Evolutionary conservation across 2,113 vertebrate genomes (phyloP).

Genomic region (Erythrolamprus reginae): DNA sequence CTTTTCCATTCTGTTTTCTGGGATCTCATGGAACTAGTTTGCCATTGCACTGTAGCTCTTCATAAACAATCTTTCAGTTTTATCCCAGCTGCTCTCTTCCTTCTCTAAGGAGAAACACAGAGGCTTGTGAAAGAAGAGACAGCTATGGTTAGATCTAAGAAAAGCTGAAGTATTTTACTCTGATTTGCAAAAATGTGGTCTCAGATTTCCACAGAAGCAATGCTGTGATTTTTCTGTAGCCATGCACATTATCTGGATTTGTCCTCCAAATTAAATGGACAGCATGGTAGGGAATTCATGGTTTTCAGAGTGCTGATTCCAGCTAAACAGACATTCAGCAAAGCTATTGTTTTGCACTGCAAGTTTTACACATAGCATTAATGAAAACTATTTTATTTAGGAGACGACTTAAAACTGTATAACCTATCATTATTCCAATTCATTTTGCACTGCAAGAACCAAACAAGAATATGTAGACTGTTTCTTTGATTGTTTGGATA

Average conservation of each 20-base stretch:
- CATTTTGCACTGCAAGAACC: not conserved
- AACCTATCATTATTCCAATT: not conserved
- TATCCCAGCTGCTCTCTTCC: not conserved
- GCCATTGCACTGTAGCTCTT: not conserved
- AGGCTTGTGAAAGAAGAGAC: not conserved
- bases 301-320: not conserved
- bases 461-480: not conserved
- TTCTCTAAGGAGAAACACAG: not conserved
- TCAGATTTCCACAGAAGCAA: not conserved
- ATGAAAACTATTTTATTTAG: not conserved
- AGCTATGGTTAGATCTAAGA: not conserved
- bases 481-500: not conserved
- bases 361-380: not conserved
- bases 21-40: not conserved
- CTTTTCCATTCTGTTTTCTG: not conserved
- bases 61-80: not conserved
- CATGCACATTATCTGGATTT: not conserved
- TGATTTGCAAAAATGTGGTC: not conserved
- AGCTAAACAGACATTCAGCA: not conserved
- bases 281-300: not conserved
- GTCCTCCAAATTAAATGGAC: not conserved
- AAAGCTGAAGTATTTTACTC: not conserved
- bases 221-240: not conserved
- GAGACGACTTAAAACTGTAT: not conserved
- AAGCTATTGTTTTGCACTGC: not conserved